Evolutionary conservation across 2,888 invertebrate species (phyloP).

Genomic region (Hoplodrina blanda): DNA sequence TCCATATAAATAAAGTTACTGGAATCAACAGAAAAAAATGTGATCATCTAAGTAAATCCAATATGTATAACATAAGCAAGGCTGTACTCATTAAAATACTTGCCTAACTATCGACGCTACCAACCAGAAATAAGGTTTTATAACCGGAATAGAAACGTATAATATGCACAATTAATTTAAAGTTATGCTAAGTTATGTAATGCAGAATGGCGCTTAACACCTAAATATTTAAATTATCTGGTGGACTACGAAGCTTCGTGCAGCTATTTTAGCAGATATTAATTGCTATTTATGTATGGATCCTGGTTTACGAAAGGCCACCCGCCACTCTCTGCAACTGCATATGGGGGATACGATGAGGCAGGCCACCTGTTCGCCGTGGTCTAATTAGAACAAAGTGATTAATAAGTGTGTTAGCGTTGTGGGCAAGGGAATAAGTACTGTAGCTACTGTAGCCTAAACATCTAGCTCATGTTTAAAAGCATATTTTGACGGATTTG

Average conservation of each 20-base stretch:
- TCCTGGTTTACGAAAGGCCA: background rate
- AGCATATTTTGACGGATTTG: background rate
- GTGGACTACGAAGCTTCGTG: conserved; percentile 15
- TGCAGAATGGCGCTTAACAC: conserved; percentile 29
- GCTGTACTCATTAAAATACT: conserved; percentile 20
- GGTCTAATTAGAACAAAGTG: conserved; percentile 31
- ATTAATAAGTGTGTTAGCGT: conserved; percentile 10
- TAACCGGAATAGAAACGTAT: conserved; percentile 35
- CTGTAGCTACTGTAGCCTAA: background rate
- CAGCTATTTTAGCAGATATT: conserved; percentile 12
- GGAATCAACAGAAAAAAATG: background rate
- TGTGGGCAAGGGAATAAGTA: background rate
- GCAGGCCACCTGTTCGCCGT: conserved; percentile 2
- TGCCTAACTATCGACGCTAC: conserved; percentile 19
- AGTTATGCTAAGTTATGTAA: conserved; percentile 45
- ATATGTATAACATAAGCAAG: background rate
- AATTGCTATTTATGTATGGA: conserved; percentile 5
- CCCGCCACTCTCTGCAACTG: conserved; percentile 20
- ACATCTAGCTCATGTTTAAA: background rate
- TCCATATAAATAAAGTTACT: background rate
- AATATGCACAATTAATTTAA: conserved; percentile 45
- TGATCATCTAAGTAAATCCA: background rate
- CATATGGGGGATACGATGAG: conserved; percentile 17
- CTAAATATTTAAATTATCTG: conserved; percentile 14
- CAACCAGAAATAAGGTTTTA: conserved; percentile 38